phyloP scores from a whole-genome alignment of 2,888 invertebrate species.

The Drosophila limbata region DNA sequence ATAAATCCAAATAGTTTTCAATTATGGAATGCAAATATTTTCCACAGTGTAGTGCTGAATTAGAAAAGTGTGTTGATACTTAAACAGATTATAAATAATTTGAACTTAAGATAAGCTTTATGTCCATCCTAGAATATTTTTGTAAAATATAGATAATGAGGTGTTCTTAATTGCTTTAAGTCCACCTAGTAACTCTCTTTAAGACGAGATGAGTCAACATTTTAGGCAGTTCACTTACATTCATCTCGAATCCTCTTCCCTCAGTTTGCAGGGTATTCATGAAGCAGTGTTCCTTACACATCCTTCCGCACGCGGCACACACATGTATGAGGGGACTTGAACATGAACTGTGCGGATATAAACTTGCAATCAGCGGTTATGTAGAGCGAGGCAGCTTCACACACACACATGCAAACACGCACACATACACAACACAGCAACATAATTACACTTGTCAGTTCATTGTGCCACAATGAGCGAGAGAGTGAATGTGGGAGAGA shows the following conservation, averaged over 20 bases:
- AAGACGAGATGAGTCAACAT: no score
- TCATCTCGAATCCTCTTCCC: no score
- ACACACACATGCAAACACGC: constrained; percentile 18
- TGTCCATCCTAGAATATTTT: no score
- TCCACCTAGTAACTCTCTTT: no score
- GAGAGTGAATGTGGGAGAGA: constrained; percentile 15
- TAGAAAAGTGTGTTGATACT: no score
- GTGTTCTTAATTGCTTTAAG: no score
- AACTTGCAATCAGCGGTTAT: constrained; percentile 76
- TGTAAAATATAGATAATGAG: no score
- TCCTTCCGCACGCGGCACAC: constrained; percentile 10
- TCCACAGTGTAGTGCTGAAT: no score
- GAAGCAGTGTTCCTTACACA: not conserved
- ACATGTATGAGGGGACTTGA: constrained; percentile 32
- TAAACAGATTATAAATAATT: no score
- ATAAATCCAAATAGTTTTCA: no score
- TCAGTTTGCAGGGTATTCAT: constrained; percentile 29
- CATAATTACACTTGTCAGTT: constrained; percentile 81
- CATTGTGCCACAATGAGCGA: constrained; percentile 74
- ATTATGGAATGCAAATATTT: no score
- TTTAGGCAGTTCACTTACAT: not conserved
- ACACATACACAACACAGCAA: constrained; percentile 52
- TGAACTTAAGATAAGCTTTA: no score
- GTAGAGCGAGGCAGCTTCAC: constrained; percentile 52
- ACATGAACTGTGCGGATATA: constrained; percentile 66